Base-by-base conservation (phyloP, 2,888 invertebrate genomes). In the Drosophila paracracens region DNA sequence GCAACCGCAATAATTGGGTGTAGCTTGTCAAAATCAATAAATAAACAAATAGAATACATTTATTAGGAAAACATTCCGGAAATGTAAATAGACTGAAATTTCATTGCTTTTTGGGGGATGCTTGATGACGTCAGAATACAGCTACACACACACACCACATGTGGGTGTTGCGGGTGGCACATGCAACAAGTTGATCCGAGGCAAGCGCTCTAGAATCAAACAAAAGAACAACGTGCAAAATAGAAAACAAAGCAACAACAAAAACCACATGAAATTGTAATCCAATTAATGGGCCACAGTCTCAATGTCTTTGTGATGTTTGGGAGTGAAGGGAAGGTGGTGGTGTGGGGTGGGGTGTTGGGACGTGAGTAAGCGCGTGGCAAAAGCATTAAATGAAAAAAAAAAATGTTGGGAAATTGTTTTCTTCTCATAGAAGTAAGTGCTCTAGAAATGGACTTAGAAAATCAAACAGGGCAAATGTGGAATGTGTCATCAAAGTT, bases 111-210 rank as follows among this genome's bases (percentile, higher is more conserved):
- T 11, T 8, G 2, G 33, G 18, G 13, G 25, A 16, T 57, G 21
- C 29, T 58, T 13, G 27, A 33, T 33, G 50, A 60, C 35, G 35
- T 50, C 36, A n/a, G n/a, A 36, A 29, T 35, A 13, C 4, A 27
- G 5, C 7, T 25, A 27, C 7, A 31, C n/a, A 21, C 36, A 31
- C 31, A 3, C 10, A 31, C 4, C 18, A 27, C 13, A 31, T 61
- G 29, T 58, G 53, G 18, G 25, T 33, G 25, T 54, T 50, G 25
- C 48, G 43, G 52, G 25, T 57, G 58, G 50, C 33, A 64, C 21
- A 58, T 68, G 79, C 83, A 86, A 84, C 83, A 86, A 83, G 86
- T 86, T 78, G 80, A 62, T 60, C 43, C 33, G 62, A 63, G 73
- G 36, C 68, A 67, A 74, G 74, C 72, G 79, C 74, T 64, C 60